Percentiles rank a stretch among this genome's conserved stretches.
phyloP scores from a whole-genome alignment of 2,113 vertebrate genomes.

The Pipra filicauda region DNA sequence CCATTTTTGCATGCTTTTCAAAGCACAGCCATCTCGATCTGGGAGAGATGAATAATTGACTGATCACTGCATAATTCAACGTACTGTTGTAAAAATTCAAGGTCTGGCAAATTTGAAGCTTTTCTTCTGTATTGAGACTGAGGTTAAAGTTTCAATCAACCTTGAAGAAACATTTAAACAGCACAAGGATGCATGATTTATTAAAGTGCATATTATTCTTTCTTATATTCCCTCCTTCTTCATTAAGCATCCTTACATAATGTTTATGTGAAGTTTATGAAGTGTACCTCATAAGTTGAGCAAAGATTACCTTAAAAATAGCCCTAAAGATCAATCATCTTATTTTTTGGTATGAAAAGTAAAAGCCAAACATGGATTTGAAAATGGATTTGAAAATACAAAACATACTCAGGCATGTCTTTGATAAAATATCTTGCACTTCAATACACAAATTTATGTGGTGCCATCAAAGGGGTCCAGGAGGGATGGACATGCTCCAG shows the following conservation, averaged over 20 bases:
- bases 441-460: neutral
- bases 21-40: constrained; percentile 91
- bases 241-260: constrained; percentile 78
- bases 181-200: constrained; percentile 92
- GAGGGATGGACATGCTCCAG: too few relatives aligned
- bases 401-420: neutral
- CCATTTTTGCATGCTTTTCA: constrained; percentile 98
- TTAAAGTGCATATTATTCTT: constrained; percentile 82
- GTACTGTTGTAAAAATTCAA: constrained; percentile 99
- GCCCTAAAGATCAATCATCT: neutral
- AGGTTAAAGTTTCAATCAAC: constrained; percentile 99
- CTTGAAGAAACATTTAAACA: constrained; percentile 98
- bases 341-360: neutral
- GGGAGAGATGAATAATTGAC: constrained; percentile 99
- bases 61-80: constrained; percentile 99
- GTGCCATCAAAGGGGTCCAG: neutral
- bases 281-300: constrained; percentile 62
- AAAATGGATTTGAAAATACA: neutral
- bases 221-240: constrained; percentile 75
- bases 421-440: neutral
- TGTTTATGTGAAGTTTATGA: constrained; percentile 69
- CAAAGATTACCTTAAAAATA: constrained; percentile 49
- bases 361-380: neutral
- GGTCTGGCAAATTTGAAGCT: constrained; percentile 98
- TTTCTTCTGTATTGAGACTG: constrained; percentile 95